phyloP scores from a whole-genome alignment of 2,888 invertebrate genomes.

The Epinotia bilunana region DNA sequence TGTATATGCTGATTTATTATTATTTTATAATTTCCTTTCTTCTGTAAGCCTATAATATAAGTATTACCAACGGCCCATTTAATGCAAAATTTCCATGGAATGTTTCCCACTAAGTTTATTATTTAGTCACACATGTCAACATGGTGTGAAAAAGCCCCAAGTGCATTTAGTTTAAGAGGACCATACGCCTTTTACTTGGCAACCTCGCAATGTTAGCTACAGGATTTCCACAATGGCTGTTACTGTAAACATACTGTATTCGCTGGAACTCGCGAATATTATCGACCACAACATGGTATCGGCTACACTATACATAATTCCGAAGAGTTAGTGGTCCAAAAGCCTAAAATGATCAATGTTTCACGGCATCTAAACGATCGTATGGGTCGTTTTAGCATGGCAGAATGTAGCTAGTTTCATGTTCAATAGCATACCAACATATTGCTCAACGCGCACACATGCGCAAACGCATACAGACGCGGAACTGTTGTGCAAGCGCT shows the following conservation, averaged over 20 bases:
- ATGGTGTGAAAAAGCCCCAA: neutral
- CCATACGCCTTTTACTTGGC: slow-evolving; percentile 1
- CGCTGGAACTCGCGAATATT: neutral
- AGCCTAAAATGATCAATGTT: no score
- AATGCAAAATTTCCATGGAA: neutral
- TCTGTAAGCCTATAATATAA: no score
- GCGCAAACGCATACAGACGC: slow-evolving; percentile 48
- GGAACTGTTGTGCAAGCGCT: slow-evolving; percentile 77
- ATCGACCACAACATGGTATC: neutral
- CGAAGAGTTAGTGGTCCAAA: no score
- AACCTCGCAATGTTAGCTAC: slow-evolving; percentile 4
- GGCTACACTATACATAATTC: no score
- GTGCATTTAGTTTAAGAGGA: neutral
- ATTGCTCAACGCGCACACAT: slow-evolving; percentile 46
- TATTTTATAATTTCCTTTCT: no score
- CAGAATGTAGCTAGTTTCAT: slow-evolving; percentile 9
- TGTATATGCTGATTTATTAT: no score
- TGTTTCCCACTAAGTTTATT: neutral
- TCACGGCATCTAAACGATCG: neutral
- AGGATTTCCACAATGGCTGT: slow-evolving; percentile 24
- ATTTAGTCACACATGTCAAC: neutral
- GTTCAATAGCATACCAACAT: slow-evolving; percentile 37
- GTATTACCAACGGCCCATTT: neutral
- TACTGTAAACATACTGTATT: slow-evolving; percentile 21
- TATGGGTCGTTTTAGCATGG: slow-evolving; percentile 4